These are phyloP conservation scores for Idris sp. DNA, from an alignment of 1,140 invertebrate genomes.

Conservation along the genomic window DNA sequence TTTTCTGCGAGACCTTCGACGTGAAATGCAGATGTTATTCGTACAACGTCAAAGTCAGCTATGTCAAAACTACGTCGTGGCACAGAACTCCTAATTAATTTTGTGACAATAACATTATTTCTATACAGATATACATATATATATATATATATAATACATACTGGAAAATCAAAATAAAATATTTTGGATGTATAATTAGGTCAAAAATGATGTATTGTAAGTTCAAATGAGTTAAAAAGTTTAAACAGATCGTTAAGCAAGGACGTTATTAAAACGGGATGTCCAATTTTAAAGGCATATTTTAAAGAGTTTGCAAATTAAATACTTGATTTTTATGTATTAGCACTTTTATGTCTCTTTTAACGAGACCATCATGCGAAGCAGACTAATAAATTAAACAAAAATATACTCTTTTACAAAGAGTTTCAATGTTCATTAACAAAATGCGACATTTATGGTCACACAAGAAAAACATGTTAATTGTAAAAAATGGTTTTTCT, in stretches of 20 bases:
- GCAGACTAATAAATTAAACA: too few relatives aligned
- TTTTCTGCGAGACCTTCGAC: conserved; percentile 32
- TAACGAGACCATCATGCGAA: too few relatives aligned
- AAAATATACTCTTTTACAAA: too few relatives aligned
- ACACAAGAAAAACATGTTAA: too few relatives aligned
- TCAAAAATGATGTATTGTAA: conserved; percentile 32
- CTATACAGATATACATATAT: too few relatives aligned
- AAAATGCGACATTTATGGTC: too few relatives aligned
- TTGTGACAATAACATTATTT: conserved; percentile 51
- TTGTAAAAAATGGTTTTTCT: too few relatives aligned
- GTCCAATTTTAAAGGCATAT: conserved; percentile 1
- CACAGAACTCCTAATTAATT: conserved; percentile 49
- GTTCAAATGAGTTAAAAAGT: conserved; percentile 16
- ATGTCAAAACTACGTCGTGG: conserved; percentile 37
- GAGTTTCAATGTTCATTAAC: too few relatives aligned
- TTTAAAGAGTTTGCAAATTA: not conserved
- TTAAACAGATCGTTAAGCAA: conserved; percentile 1
- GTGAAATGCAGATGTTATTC: conserved; percentile 53
- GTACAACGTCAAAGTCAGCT: conserved; percentile 56
- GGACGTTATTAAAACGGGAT: conserved; percentile 23
- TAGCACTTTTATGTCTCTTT: too few relatives aligned
- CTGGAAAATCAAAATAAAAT: conserved; percentile 40
- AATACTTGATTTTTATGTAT: not conserved
- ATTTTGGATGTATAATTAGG: conserved; percentile 33
- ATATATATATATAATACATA: too few relatives aligned